Percentiles rank a stretch among this genome's conserved stretches.
Conservation (phyloP, 2,113 vertebrate species). For the Smithornis capensis region DNA sequence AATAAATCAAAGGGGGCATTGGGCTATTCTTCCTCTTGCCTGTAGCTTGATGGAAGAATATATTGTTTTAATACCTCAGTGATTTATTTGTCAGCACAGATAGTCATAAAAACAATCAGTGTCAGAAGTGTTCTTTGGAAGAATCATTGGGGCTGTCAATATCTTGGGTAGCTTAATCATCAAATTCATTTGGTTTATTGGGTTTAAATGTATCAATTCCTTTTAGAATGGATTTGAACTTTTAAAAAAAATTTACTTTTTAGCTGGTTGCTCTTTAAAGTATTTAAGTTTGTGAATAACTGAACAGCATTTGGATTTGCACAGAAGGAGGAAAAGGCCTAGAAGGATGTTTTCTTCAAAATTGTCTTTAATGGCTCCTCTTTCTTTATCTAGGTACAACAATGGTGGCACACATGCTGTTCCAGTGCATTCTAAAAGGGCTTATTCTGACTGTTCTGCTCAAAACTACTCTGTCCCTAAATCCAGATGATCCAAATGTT, state of each 20-base stretch:
- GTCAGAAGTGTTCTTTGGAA: neutral
- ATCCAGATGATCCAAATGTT: conserved; percentile 97
- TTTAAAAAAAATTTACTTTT: neutral
- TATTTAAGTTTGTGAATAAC: neutral
- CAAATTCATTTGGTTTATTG: neutral
- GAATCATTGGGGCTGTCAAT: neutral
- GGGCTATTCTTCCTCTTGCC: neutral
- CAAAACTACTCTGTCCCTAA: conserved; percentile 76
- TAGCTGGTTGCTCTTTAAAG: neutral
- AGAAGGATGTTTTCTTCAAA: neutral
- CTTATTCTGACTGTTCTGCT: conserved; percentile 73
- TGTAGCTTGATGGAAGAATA: neutral
- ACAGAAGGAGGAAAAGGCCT: neutral
- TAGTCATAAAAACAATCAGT: neutral
- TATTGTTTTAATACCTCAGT: neutral
- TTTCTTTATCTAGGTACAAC: conserved; percentile 58
- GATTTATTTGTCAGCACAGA: neutral
- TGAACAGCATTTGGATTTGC: neutral
- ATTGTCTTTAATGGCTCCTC: neutral
- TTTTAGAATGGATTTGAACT: neutral
- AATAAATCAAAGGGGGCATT: conserved; percentile 12
- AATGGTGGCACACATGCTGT: conserved; percentile 73
- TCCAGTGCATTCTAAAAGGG: conserved; percentile 65
- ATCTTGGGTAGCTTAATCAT: neutral
- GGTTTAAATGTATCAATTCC: neutral